These are phyloP conservation scores for Telmatochromis bifrenatus DNA, from an alignment of 2,113 vertebrate genomes.

Conservation along the genomic window DNA sequence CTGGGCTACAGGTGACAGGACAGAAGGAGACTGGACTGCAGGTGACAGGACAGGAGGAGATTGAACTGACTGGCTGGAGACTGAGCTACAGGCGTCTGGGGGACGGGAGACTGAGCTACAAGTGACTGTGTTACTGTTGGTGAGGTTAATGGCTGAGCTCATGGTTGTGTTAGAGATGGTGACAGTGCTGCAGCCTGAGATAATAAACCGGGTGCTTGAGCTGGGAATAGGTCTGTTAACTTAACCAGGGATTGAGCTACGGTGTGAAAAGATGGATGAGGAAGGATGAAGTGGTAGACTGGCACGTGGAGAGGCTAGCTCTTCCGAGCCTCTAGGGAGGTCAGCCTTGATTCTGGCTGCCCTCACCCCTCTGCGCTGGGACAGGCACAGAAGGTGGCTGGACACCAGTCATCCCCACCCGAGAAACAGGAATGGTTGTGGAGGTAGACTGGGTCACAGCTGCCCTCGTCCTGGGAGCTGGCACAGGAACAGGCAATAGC, in stretches of 20 bases:
- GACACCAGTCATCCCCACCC: neutral
- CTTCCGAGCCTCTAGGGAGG: neutral
- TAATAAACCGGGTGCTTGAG: neutral
- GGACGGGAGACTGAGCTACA: neutral
- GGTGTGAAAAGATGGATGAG: neutral
- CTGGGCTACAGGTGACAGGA: fast-evolving
- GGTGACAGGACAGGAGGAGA: neutral
- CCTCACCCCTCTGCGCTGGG: neutral
- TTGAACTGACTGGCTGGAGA: neutral
- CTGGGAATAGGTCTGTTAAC: neutral
- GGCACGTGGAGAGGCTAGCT: neutral
- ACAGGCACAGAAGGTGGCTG: neutral
- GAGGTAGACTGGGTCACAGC: neutral
- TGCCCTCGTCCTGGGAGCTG: neutral
- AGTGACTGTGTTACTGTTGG: neutral
- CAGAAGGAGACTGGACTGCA: neutral
- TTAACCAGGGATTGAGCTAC: neutral
- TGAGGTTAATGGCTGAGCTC: neutral
- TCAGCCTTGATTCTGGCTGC: neutral
- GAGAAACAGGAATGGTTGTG: neutral
- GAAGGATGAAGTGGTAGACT: neutral
- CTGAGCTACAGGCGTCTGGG: neutral
- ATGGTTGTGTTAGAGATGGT: neutral
- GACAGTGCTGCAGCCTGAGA: neutral
- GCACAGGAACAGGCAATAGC: neutral